A percentile compares a stretch with the other conserved stretches of the same genome.
Conservation (phyloP, 2,113 vertebrate genomes). For the Urocitellus parryii region DNA sequence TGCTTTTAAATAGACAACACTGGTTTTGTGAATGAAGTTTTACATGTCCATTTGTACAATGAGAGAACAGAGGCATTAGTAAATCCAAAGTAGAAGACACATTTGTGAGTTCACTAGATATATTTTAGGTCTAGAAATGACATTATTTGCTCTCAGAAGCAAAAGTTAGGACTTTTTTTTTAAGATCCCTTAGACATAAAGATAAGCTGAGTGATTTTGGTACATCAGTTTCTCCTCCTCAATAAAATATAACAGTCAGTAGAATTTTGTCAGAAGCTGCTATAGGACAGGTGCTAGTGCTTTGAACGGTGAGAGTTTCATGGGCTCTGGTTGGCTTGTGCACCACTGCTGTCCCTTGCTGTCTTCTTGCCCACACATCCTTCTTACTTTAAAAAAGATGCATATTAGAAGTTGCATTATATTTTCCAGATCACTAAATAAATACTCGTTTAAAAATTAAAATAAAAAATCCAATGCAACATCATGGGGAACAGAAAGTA, state of each 20-base stretch:
- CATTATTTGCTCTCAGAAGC: background rate
- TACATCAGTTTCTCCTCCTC: background rate
- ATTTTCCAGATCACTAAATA: background rate
- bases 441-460: background rate
- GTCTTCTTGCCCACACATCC: too few relatives aligned
- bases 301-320: accelerated
- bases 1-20: background rate
- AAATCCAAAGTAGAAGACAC: background rate
- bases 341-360: background rate
- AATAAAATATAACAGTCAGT: background rate
- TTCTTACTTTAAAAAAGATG: background rate
- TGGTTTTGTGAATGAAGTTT: slow-evolving; percentile 46
- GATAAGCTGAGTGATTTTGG: background rate
- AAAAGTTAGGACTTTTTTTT: background rate
- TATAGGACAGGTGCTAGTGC: accelerated
- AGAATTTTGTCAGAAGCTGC: background rate
- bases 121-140: background rate
- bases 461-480: slow-evolving; percentile 1
- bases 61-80: background rate
- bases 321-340: background rate
- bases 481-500: background rate
- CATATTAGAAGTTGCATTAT: background rate
- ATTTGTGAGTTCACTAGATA: background rate
- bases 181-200: background rate
- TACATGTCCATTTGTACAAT: background rate